A percentile compares a stretch with the other conserved stretches of the same genome.
phyloP scores from a whole-genome alignment of 2,888 invertebrate genomes.

The Pseudococcus longispinus region DNA sequence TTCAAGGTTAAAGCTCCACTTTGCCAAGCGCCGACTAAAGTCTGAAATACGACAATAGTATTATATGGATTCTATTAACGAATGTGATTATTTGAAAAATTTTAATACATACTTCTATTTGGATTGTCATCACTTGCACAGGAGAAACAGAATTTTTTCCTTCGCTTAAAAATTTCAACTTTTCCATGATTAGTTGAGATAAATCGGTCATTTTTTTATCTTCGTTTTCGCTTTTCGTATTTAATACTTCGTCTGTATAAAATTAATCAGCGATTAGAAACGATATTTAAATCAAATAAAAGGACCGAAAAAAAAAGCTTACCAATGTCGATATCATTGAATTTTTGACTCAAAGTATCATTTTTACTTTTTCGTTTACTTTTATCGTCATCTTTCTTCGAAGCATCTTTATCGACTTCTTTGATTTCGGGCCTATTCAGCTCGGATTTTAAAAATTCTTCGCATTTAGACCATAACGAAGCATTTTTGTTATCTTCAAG shows the following conservation, averaged over 20 bases:
- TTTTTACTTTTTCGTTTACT: neutral
- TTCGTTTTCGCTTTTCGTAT: constrained; percentile 47
- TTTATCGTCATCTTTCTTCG: neutral
- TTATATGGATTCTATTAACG: neutral
- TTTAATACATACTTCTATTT: constrained; percentile 67
- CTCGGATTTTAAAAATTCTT: constrained; percentile 45
- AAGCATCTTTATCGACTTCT: neutral
- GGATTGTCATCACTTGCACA: constrained; percentile 70
- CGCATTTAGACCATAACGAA: constrained; percentile 46
- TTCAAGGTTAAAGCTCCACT: constrained; percentile 68
- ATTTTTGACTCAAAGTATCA: neutral
- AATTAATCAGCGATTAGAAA: neutral
- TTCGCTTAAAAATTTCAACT: constrained; percentile 67
- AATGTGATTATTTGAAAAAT: neutral
- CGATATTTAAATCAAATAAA: neutral
- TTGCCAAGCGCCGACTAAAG: constrained; percentile 71
- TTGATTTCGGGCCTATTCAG: neutral
- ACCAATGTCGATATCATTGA: constrained; percentile 50
- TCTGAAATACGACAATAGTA: constrained; percentile 64
- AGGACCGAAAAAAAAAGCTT: neutral
- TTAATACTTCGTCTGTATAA: constrained; percentile 40
- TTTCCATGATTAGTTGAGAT: constrained; percentile 66
- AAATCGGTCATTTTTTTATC: constrained; percentile 57
- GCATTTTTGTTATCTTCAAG: neutral
- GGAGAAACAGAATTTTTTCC: constrained; percentile 67